Evolutionary conservation across 2,797 vertebrate species (phyloP).

Genomic region (Glossophaga mutica): DNA sequence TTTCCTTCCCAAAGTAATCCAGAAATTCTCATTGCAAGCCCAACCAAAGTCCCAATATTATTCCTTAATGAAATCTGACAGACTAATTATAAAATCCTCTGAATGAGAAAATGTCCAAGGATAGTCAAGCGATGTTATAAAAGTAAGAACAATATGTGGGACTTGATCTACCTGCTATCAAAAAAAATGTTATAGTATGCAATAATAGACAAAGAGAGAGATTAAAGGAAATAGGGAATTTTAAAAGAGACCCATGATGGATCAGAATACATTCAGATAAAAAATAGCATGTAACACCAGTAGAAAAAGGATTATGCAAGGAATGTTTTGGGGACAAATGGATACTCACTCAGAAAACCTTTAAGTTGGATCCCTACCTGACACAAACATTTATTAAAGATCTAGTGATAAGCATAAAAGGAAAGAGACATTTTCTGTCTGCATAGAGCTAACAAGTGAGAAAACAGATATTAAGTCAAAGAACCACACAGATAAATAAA

Average conservation of each 20-base stretch:
- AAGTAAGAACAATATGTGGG: not conserved
- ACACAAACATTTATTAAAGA: not conserved
- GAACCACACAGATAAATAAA: not conserved
- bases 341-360: not conserved
- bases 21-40: not conserved
- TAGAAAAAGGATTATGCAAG: not conserved
- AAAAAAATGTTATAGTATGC: not conserved
- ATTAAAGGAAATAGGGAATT: not conserved
- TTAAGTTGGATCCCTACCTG: not conserved
- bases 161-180: not conserved
- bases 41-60: not conserved
- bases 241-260: not conserved
- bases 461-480: not conserved
- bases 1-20: not conserved
- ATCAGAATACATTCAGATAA: not conserved
- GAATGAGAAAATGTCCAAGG: not conserved
- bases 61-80: not conserved
- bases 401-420: not conserved
- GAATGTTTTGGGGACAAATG: not conserved
- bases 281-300: not conserved
- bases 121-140: not conserved
- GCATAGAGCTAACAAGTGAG: not conserved
- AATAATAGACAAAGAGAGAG: not conserved
- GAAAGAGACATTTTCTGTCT: not conserved
- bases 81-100: not conserved